Conservation (phyloP, 2,888 invertebrate genomes). For the Epirrhoe alternata region DNA sequence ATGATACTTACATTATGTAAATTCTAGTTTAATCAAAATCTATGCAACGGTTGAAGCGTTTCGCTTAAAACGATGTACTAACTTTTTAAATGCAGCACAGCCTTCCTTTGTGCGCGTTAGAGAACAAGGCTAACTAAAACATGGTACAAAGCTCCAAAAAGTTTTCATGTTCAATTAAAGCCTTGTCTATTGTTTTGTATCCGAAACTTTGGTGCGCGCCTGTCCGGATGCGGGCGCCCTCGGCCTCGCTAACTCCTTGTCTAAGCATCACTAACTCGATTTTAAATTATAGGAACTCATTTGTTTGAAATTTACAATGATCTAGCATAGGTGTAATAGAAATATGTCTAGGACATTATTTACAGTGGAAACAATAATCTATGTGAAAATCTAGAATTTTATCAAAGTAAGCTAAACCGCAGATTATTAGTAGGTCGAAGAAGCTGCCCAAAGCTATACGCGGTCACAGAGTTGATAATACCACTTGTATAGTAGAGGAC, state of each 20-base stretch:
- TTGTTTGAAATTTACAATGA: neutral
- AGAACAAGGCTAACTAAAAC: neutral
- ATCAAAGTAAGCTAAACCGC: too few relatives aligned
- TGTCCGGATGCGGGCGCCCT: slow-evolving; percentile 29
- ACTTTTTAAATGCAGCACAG: neutral
- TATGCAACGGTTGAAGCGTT: too few relatives aligned
- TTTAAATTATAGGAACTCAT: neutral
- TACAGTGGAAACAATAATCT: too few relatives aligned
- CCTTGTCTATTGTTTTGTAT: slow-evolving; percentile 17
- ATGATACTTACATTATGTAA: too few relatives aligned
- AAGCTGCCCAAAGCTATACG: too few relatives aligned
- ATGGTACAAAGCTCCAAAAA: slow-evolving; percentile 6
- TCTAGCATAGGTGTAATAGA: neutral
- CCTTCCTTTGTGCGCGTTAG: neutral
- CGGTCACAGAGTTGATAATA: too few relatives aligned
- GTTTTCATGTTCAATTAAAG: slow-evolving; percentile 23
- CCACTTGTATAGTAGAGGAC: too few relatives aligned
- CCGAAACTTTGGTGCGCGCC: slow-evolving; percentile 1
- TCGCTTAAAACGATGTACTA: too few relatives aligned
- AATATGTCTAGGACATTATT: too few relatives aligned
- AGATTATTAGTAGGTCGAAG: too few relatives aligned
- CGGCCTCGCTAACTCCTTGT: slow-evolving; percentile 2
- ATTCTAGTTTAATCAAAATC: too few relatives aligned
- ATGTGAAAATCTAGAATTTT: too few relatives aligned
- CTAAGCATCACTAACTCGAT: neutral